A percentile compares a stretch with the other conserved stretches of the same genome.
phyloP scores from a whole-genome alignment of 2,888 invertebrate genomes.

The Scelioninae gen. 2 region DNA sequence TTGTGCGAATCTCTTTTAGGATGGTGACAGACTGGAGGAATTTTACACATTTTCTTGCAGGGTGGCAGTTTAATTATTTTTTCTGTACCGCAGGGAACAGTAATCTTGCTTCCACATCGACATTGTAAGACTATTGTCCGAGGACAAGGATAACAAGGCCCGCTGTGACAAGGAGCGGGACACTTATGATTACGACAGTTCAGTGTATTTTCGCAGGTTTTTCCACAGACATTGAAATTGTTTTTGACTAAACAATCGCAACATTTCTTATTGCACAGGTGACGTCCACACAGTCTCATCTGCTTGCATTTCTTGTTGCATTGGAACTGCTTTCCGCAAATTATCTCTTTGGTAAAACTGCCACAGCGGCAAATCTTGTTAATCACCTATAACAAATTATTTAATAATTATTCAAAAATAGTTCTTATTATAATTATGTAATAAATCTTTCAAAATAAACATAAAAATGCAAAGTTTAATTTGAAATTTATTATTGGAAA shows the following conservation, averaged over 20 bases:
- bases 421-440: no score
- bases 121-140: slow-evolving; percentile 84
- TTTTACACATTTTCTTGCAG: slow-evolving; percentile 85
- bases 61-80: slow-evolving; percentile 86
- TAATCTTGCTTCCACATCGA: slow-evolving; percentile 87
- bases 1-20: slow-evolving; percentile 82
- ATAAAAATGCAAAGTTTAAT: no score
- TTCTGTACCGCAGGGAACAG: slow-evolving; percentile 91
- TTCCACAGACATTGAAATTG: slow-evolving; percentile 82
- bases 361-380: slow-evolving; percentile 90
- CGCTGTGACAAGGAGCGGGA: slow-evolving; percentile 85
- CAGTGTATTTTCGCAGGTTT: slow-evolving; percentile 87
- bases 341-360: slow-evolving; percentile 85
- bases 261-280: slow-evolving; percentile 85
- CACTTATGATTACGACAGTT: slow-evolving; percentile 94
- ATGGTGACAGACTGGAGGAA: slow-evolving; percentile 91
- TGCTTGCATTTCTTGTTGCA: slow-evolving; percentile 94
- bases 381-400: no score
- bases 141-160: slow-evolving; percentile 90
- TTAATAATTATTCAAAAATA: no score
- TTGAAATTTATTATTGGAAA: no score
- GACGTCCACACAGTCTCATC: slow-evolving; percentile 88
- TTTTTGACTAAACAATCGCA: slow-evolving; percentile 71
- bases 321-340: slow-evolving; percentile 89
- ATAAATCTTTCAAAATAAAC: no score